These are phyloP conservation scores for Dissostichus mawsoni DNA, from an alignment of 2,113 vertebrate species.

Conservation along the genomic window DNA sequence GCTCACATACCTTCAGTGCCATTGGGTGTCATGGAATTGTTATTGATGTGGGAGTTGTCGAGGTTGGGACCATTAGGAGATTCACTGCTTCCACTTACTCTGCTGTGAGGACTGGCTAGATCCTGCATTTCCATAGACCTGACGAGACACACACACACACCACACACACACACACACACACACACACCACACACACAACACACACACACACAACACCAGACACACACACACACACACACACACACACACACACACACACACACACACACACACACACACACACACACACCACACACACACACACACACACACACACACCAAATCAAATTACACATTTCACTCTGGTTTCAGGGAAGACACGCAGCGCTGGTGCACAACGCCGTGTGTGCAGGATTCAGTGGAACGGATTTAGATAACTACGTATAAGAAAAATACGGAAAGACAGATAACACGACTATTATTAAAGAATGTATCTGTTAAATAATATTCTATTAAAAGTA, in stretches of 20 bases:
- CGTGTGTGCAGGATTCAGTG: background rate
- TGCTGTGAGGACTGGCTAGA: slow-evolving; percentile 99
- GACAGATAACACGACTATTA: background rate
- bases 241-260: no score
- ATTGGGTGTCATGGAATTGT: slow-evolving; percentile 99
- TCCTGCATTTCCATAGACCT: slow-evolving; percentile 99
- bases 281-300: slow-evolving; percentile 43
- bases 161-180: no score
- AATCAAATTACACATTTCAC: slow-evolving; percentile 72
- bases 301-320: slow-evolving; percentile 56
- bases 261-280: slow-evolving; percentile 44
- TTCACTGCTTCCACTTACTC: slow-evolving; percentile 98
- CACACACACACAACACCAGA: no score
- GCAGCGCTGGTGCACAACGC: no score
- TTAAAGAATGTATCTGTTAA: background rate
- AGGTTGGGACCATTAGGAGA: slow-evolving; percentile 97
- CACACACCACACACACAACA: no score
- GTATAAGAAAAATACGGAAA: background rate
- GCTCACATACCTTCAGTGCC: slow-evolving; percentile 97
- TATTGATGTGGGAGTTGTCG: slow-evolving; percentile 97
- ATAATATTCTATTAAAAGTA: background rate
- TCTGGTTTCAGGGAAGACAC: slow-evolving; percentile 65
- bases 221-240: no score
- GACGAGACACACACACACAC: slow-evolving; percentile 69
- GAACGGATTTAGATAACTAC: slow-evolving; percentile 7